These are phyloP conservation scores for Drosophila borealis DNA, from an alignment of 2,888 invertebrate species.

Conservation along the genomic window DNA sequence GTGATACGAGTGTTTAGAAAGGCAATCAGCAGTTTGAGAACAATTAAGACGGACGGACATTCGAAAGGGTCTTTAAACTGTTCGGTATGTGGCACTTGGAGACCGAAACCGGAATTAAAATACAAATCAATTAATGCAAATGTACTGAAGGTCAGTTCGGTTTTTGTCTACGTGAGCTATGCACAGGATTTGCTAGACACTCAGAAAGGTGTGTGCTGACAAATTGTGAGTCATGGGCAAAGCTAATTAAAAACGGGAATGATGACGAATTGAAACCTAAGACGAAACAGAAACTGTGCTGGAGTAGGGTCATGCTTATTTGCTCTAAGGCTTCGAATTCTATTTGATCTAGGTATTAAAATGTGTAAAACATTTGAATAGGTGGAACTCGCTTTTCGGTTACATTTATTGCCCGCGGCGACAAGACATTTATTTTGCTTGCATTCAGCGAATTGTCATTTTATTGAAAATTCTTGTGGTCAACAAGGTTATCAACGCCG, in stretches of 20 bases:
- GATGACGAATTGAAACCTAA: constrained; percentile 13
- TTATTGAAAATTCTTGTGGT: constrained; percentile 69
- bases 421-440: constrained; percentile 50
- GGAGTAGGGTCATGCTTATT: constrained; percentile 21
- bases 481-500: constrained; percentile 76
- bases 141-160: constrained; percentile 60
- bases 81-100: constrained; percentile 44
- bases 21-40: constrained; percentile 48
- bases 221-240: constrained; percentile 43
- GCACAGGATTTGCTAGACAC: constrained; percentile 47
- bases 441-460: constrained; percentile 61
- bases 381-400: constrained; percentile 34
- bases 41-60: constrained; percentile 66
- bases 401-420: constrained; percentile 59
- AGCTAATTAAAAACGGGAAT: constrained; percentile 48
- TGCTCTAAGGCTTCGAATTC: constrained; percentile 7
- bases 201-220: constrained; percentile 32
- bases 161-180: constrained; percentile 48
- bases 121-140: constrained; percentile 62
- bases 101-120: constrained; percentile 63
- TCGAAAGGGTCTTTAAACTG: constrained; percentile 62
- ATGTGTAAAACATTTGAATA: background rate
- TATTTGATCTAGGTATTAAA: background rate
- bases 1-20: constrained; percentile 55
- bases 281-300: constrained; percentile 3